Evolutionary conservation across 1,140 invertebrate genomes (phyloP), one percentile per base, ranked within the genome.

Genomic region (Ips typographus): DNA sequence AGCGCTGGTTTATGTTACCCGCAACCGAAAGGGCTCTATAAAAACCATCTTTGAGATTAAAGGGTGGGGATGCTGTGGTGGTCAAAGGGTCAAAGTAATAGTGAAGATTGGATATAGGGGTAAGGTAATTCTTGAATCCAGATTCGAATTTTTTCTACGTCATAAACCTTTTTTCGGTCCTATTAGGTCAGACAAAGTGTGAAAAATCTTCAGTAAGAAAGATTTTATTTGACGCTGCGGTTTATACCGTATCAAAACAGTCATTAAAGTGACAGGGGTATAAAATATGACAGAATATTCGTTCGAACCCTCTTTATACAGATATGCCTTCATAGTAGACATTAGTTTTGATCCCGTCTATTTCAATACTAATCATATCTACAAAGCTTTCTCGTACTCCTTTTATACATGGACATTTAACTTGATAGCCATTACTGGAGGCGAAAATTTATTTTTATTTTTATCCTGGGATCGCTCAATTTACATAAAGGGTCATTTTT

Each of bases 211-310:
- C 56, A 42, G 57, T 68, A 68, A 68, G 43, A 69, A 62, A 62
- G 44, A 68, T 69, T 69, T 62, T 69, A 69, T 69, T 62, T 62
- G 67, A 69, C 59, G 40, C 67, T 63, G 59, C 58, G 59, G 67
- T 56, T 62, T 69, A 69, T 69, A 62, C 51, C 65, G 61, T 69
- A 62, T 62, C 58, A 7, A 69, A 69, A 69, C 67, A 69, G 59
- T 61, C 59, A 62, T 69, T 62, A 62, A 47, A 69, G 40, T 69
- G 67, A 69, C 67, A 69, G 39, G 67, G 67, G 67, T 69, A 41
- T 69, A 69, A 69, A 62, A 69, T 69, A 63, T 61, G 67, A 41
- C 40, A 55, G 47, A 62, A 44, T 62, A 69, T 69, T 58, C 58
- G 65, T 60, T 68, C 44, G 22, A 47, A 57, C 39, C 60, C 41